phyloP scores from a whole-genome alignment of 2,888 invertebrate genomes.

The Spicauda simplicius region DNA sequence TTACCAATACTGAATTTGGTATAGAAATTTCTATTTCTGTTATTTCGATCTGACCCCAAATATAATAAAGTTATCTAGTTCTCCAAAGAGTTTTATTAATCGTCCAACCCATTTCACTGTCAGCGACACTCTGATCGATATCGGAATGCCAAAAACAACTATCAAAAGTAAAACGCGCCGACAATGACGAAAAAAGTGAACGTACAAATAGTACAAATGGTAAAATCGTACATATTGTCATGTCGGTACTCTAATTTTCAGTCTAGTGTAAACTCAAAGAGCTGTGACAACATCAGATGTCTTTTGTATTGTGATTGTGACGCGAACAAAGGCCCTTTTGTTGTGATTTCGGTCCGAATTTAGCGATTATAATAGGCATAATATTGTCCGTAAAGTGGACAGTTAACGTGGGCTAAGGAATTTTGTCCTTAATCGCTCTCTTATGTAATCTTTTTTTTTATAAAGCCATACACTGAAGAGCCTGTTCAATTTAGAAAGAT shows the following conservation, averaged over 20 bases:
- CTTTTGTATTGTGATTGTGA: constrained; percentile 65
- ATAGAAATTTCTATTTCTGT: constrained; percentile 13
- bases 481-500: too few species aligned
- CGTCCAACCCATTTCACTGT: constrained; percentile 82
- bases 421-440: constrained; percentile 36
- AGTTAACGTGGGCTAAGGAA: constrained; percentile 46
- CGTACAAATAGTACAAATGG: constrained; percentile 55
- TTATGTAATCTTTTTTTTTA: constrained; percentile 24
- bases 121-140: constrained; percentile 80
- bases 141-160: constrained; percentile 67
- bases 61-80: constrained; percentile 30
- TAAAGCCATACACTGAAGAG: neutral
- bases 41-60: constrained; percentile 25
- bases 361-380: constrained; percentile 56
- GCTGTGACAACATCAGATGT: constrained; percentile 67
- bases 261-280: constrained; percentile 81
- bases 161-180: constrained; percentile 65
- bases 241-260: constrained; percentile 78
- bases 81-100: constrained; percentile 77
- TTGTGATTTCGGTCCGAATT: constrained; percentile 60
- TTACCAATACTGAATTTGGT: neutral
- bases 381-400: constrained; percentile 71
- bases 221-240: constrained; percentile 73
- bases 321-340: constrained; percentile 72
- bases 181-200: constrained; percentile 71